Base-by-base conservation (phyloP, 1,140 invertebrate genomes). In the Ostrea denselamellosa region DNA sequence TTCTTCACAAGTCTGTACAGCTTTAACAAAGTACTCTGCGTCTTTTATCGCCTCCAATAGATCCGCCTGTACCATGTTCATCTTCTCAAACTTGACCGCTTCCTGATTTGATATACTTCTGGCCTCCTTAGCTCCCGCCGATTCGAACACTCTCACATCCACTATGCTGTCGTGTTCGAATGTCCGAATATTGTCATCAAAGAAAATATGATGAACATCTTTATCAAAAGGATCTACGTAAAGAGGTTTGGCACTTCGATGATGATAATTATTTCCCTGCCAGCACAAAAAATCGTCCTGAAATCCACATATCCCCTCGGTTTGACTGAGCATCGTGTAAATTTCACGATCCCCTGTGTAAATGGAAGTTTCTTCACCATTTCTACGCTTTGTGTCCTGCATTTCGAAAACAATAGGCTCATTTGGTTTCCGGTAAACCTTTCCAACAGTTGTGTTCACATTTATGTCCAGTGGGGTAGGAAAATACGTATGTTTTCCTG, bases 151-250 rank as follows among this genome's bases (percentile, higher is more conserved):
- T 34, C 93, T 87, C 17, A 94, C 90, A 84, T 95, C 92, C 5
- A 94, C 91, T 44, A 95, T 94, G 88, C 92, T 95, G 86, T 95
- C 94, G 34, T 93, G 90, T 87, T 93, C 93, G 58, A 92, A 91
- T 10, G 92, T 90, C 25, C 94, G 86, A 86, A 93, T 93, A 85
- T 94, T 94, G 88, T 95, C 94, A 83, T 95, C 94, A 87, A 95
- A 95, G 85, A 95, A 92, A 81, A 95, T 94, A 87, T 95, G 94
- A 34, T 94, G 93, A n/a, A 93, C 91, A 0, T 83, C 87, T 0
- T 83, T 28, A 84, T 93, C 92, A 86, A 85, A 91, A 7, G 90
- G 91, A 83, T 94, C 93, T 14, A 95, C 91, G 91, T 93, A 94
- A 22, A 94, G 71, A 3, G 94, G 94, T 90, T 95, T 95, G 14